Conservation (phyloP, 2,797 vertebrate genomes). For the Leptoclinus maculatus region DNA sequence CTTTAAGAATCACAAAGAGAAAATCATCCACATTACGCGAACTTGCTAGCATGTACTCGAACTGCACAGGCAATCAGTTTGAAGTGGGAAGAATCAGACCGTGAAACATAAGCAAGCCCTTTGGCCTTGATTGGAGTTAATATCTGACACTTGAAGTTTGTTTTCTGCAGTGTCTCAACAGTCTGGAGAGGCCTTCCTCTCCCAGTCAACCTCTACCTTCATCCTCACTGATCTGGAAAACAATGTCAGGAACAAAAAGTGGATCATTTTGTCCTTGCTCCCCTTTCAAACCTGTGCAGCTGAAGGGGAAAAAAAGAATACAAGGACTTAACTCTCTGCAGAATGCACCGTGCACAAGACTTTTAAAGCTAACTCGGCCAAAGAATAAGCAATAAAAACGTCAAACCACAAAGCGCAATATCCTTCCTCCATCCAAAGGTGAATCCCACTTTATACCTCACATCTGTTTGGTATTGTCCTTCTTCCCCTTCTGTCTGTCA, state of each 20-base stretch:
- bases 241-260: slow-evolving; percentile 58
- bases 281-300: slow-evolving; percentile 44
- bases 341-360: slow-evolving; percentile 7
- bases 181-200: slow-evolving; percentile 56
- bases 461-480: slow-evolving; percentile 53
- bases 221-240: slow-evolving; percentile 65
- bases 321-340: background rate
- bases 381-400: slow-evolving; percentile 20
- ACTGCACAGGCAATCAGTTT: slow-evolving; percentile 49
- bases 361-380: background rate
- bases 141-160: slow-evolving; percentile 50
- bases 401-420: background rate
- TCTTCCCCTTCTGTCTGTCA: slow-evolving; percentile 32
- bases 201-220: slow-evolving; percentile 60
- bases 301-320: slow-evolving; percentile 2
- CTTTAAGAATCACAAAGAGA: slow-evolving; percentile 39
- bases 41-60: slow-evolving; percentile 26
- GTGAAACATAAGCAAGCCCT: slow-evolving; percentile 31
- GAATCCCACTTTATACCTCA: slow-evolving; percentile 32
- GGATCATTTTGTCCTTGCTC: slow-evolving; percentile 46
- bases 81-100: slow-evolving; percentile 32
- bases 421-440: slow-evolving; percentile 22
- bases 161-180: slow-evolving; percentile 42
- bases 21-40: slow-evolving; percentile 36
- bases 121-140: slow-evolving; percentile 59